Conservation (phyloP, 2,113 vertebrate genomes). For the Australoheros scitulus region DNA sequence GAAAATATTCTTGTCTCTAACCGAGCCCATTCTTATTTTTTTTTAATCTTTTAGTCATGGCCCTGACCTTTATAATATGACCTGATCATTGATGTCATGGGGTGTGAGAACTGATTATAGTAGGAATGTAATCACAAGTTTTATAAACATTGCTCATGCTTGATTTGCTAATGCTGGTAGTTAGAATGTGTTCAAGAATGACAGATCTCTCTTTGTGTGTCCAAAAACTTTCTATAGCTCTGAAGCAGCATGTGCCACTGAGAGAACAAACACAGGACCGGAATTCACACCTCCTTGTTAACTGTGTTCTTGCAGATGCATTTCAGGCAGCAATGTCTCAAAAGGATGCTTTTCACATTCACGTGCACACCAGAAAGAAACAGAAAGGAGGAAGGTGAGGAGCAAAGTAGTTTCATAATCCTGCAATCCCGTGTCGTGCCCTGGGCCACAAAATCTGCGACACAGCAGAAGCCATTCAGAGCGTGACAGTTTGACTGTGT, state of each 20-base stretch:
- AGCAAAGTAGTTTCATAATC: slow-evolving; percentile 61
- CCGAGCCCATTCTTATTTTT: neutral
- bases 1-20: neutral
- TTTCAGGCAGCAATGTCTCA: neutral
- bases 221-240: neutral
- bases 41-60: slow-evolving; percentile 10
- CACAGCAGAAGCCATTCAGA: slow-evolving; percentile 61
- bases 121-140: slow-evolving; percentile 50
- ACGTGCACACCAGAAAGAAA: neutral
- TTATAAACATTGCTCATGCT: slow-evolving; percentile 20
- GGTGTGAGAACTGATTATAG: neutral
- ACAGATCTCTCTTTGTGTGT: slow-evolving; percentile 10
- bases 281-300: neutral
- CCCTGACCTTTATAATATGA: neutral
- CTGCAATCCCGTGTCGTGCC: slow-evolving; percentile 59
- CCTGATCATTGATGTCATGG: neutral
- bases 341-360: neutral
- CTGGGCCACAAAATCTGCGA: slow-evolving; percentile 70
- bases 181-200: neutral
- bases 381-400: slow-evolving; percentile 12
- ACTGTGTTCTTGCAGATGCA: neutral
- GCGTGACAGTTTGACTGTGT: slow-evolving; percentile 66
- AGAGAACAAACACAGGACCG: neutral
- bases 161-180: neutral
- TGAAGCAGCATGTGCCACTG: neutral